A percentile compares a stretch with the other conserved stretches of the same genome.
Conservation (phyloP, 2,797 vertebrate genomes). For the Pygocentrus nattereri region DNA sequence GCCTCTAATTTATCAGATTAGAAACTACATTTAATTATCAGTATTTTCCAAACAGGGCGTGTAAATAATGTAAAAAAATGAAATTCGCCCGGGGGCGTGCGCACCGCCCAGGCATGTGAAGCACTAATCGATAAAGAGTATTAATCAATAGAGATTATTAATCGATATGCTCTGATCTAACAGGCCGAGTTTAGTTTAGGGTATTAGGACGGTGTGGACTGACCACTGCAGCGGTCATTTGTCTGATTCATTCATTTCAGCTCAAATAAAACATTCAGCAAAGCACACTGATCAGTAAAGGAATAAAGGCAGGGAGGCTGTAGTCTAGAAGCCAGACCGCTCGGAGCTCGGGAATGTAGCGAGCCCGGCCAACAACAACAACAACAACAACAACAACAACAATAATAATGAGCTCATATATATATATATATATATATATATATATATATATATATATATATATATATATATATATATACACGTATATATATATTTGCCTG, state of each 20-base stretch:
- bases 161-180: background rate
- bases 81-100: background rate
- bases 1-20: too few species aligned
- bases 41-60: too few species aligned
- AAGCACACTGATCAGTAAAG: background rate
- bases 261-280: background rate
- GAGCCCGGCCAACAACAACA: too few species aligned
- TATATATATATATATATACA: too few species aligned
- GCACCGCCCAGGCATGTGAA: background rate
- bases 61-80: background rate
- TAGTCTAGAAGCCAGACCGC: too few species aligned
- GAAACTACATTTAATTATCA: background rate
- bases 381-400: conserved; percentile 17
- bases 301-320: background rate
- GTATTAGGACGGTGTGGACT: background rate
- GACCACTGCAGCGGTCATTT: background rate
- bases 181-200: background rate
- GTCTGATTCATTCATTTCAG: background rate
- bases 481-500: background rate
- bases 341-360: background rate
- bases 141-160: background rate
- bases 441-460: too few species aligned
- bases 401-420: too few species aligned
- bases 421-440: too few species aligned
- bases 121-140: background rate